phyloP scores from a whole-genome alignment of 2,113 vertebrate genomes.

The Tonatia bakeri region DNA sequence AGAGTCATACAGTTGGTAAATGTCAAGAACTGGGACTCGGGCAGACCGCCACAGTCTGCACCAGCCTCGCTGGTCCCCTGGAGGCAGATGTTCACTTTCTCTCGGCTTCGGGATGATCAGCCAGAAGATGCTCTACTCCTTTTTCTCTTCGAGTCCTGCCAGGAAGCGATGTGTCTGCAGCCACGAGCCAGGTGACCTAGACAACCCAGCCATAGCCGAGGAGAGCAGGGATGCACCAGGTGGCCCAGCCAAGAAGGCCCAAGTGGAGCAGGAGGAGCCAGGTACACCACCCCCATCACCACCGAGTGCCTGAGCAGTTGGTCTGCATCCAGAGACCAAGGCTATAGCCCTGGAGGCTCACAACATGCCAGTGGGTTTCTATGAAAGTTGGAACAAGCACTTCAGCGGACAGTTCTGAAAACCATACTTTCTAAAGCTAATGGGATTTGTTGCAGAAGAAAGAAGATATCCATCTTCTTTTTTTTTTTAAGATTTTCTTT shows the following conservation, averaged over 20 bases:
- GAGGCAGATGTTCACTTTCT: too few species aligned
- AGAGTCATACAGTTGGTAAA: not conserved
- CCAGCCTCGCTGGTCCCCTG: too few species aligned
- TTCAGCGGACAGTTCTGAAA: constrained; percentile 87
- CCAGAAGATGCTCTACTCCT: too few species aligned
- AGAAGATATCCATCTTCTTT: too few species aligned
- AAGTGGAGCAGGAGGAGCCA: constrained; percentile 32
- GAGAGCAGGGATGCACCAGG: not conserved
- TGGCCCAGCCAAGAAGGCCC: constrained; percentile 80
- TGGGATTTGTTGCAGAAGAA: constrained; percentile 87
- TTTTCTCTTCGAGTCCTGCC: too few species aligned
- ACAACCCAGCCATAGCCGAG: too few species aligned
- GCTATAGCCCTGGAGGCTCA: constrained; percentile 80
- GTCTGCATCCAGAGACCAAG: constrained; percentile 88
- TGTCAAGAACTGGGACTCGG: not conserved
- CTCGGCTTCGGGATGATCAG: too few species aligned
- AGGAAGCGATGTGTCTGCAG: too few species aligned
- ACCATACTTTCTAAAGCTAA: constrained; percentile 88
- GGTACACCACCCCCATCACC: not conserved
- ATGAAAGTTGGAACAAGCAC: constrained; percentile 84
- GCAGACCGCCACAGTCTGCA: too few species aligned
- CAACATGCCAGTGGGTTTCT: constrained; percentile 81
- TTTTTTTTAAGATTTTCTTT: too few species aligned
- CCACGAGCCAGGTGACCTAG: too few species aligned
- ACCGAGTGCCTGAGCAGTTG: constrained; percentile 83